Percentiles rank a stretch among this genome's conserved stretches.
Conservation (phyloP, 2,113 vertebrate species). For the Symphodus melops region DNA sequence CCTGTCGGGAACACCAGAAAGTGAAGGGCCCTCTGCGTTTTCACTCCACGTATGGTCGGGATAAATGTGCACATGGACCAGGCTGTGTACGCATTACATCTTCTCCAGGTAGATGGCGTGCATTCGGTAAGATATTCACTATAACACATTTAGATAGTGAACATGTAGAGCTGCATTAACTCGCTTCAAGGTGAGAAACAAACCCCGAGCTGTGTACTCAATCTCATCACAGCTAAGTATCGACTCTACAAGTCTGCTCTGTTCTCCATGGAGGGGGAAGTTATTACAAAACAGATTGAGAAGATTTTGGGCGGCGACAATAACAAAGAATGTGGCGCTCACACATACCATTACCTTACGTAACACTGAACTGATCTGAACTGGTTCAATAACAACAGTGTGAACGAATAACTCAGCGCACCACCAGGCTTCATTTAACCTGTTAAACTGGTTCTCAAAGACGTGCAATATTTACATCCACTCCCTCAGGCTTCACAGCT, state of each 20-base stretch:
- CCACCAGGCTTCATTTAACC: conserved; percentile 14
- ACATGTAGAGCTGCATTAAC: no score
- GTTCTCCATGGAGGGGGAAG: conserved; percentile 22
- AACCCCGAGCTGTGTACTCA: conserved; percentile 15
- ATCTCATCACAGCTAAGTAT: conserved; percentile 45
- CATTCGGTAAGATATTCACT: no score
- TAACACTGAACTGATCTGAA: conserved; percentile 6
- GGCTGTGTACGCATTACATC: neutral
- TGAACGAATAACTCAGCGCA: neutral
- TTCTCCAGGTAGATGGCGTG: neutral
- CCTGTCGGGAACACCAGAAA: neutral
- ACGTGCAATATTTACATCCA: neutral
- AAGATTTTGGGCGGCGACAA: neutral
- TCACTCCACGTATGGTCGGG: neutral
- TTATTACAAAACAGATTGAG: conserved; percentile 30
- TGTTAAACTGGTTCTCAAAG: neutral
- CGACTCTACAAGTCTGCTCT: neutral
- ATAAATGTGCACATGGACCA: neutral
- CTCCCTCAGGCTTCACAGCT: neutral
- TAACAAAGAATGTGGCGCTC: neutral
- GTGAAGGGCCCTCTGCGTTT: neutral
- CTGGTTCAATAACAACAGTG: neutral
- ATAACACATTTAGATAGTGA: no score
- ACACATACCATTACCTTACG: neutral
- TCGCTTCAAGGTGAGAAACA: no score